Percentiles rank a stretch among this genome's conserved stretches.
phyloP scores from a whole-genome alignment of 1,140 invertebrate genomes.

The Drosophila kohkoa region DNA sequence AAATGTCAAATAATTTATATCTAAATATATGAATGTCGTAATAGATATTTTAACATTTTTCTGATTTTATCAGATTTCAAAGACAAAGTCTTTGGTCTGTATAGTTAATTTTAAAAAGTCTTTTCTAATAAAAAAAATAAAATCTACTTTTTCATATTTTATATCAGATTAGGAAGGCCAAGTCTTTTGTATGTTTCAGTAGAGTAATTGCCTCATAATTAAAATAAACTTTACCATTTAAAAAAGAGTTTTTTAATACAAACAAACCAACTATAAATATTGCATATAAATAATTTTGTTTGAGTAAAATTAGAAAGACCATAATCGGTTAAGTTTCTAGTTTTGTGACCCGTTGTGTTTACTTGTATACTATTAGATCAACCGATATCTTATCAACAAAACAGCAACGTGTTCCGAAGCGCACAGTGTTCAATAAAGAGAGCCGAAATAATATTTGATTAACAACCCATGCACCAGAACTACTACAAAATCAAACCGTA shows the following conservation, averaged over 20 bases:
- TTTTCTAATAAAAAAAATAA: too few species aligned
- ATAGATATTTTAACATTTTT: too few species aligned
- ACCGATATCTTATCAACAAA: conserved; percentile 11
- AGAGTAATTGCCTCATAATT: too few species aligned
- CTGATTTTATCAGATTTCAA: too few species aligned
- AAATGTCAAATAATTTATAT: neutral
- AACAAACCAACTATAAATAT: neutral
- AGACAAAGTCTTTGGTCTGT: too few species aligned
- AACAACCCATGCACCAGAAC: neutral
- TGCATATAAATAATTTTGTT: neutral
- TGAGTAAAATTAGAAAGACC: neutral
- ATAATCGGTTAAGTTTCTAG: neutral
- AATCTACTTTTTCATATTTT: too few species aligned
- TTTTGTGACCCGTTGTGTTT: neutral
- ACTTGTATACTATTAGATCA: neutral
- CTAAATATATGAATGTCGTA: too few species aligned
- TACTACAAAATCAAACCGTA: conserved; percentile 2
- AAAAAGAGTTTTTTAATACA: neutral
- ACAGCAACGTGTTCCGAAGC: neutral
- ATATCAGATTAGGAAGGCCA: too few species aligned
- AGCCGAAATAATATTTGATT: neutral
- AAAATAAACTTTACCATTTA: too few species aligned
- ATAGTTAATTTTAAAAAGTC: too few species aligned
- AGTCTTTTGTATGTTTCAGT: too few species aligned
- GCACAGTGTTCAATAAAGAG: neutral